phyloP scores from a whole-genome alignment of 2,888 invertebrate species.

The Euplexia lucipara region DNA sequence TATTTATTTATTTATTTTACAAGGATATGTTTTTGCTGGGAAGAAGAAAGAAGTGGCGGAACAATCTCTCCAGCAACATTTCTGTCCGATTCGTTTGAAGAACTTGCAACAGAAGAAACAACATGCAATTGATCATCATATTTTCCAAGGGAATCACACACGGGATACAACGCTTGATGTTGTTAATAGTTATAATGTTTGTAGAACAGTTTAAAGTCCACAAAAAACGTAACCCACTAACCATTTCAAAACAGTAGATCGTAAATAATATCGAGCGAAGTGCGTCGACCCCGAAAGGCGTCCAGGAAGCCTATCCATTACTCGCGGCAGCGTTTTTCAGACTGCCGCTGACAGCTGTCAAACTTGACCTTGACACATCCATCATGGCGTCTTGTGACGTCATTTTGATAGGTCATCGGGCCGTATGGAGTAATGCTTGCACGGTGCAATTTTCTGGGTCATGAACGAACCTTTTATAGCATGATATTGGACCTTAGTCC shows the following conservation, averaged over 20 bases:
- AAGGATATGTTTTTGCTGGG: too few species aligned
- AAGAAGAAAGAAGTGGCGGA: too few species aligned
- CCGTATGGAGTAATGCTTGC: conserved; percentile 30
- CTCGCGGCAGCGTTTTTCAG: conserved; percentile 86
- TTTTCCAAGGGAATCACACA: too few species aligned
- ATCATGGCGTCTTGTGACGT: conserved; percentile 74
- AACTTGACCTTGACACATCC: conserved; percentile 81
- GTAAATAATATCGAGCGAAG: conserved; percentile 70
- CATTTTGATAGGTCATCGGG: conserved; percentile 57
- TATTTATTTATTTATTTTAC: too few species aligned
- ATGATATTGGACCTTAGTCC: background rate
- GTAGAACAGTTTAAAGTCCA: conserved; percentile 18
- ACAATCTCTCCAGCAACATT: too few species aligned
- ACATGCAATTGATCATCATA: too few species aligned
- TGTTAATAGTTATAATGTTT: too few species aligned
- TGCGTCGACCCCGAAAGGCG: conserved; percentile 75
- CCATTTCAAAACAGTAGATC: conserved; percentile 36
- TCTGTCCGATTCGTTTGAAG: too few species aligned
- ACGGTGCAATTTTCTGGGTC: conserved; percentile 4
- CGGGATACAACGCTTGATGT: background rate
- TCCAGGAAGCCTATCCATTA: conserved; percentile 86
- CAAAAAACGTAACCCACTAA: conserved; percentile 32
- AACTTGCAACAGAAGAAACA: too few species aligned
- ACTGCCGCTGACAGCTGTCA: conserved; percentile 80
- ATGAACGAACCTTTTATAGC: background rate